These are phyloP conservation scores for Anastatus disparis DNA, from an alignment of 1,140 invertebrate species.

Conservation along the genomic window DNA sequence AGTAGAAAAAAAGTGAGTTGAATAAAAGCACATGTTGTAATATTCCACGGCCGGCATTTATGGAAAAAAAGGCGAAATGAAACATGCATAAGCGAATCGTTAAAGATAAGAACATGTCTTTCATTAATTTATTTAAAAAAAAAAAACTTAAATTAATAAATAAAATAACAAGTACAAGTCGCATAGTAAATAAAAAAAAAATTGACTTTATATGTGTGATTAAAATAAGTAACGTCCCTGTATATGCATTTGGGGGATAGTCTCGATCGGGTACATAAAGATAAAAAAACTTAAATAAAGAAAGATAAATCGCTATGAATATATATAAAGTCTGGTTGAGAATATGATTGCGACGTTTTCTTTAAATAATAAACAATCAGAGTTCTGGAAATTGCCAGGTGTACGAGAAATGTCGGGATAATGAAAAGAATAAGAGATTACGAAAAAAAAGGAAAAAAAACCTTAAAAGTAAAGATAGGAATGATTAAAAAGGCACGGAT, in stretches of 20 bases:
- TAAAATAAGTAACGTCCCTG: background rate
- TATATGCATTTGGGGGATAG: background rate
- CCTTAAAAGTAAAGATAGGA: background rate
- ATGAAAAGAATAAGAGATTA: background rate
- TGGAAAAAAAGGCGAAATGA: slow-evolving; percentile 23
- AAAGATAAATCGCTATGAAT: too few species aligned
- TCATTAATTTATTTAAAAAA: slow-evolving; percentile 61
- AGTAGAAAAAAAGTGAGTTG: slow-evolving; percentile 31
- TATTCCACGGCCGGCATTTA: slow-evolving; percentile 47
- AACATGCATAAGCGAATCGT: slow-evolving; percentile 50
- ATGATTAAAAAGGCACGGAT: slow-evolving; percentile 21
- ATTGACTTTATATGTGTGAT: background rate
- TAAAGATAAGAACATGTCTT: slow-evolving; percentile 59
- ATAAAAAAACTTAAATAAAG: too few species aligned
- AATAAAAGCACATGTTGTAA: slow-evolving; percentile 26
- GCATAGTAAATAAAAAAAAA: slow-evolving; percentile 33
- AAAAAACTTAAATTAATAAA: too few species aligned
- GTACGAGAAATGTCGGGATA: too few species aligned
- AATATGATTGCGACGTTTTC: slow-evolving; percentile 13
- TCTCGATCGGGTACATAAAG: background rate
- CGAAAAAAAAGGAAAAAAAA: background rate
- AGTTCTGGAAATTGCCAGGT: background rate
- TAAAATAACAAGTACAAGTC: slow-evolving; percentile 52
- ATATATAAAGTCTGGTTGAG: too few species aligned
- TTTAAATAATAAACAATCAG: slow-evolving; percentile 5